phyloP scores from a whole-genome alignment of 2,888 invertebrate genomes.

The Ennomos fuscantarius region DNA sequence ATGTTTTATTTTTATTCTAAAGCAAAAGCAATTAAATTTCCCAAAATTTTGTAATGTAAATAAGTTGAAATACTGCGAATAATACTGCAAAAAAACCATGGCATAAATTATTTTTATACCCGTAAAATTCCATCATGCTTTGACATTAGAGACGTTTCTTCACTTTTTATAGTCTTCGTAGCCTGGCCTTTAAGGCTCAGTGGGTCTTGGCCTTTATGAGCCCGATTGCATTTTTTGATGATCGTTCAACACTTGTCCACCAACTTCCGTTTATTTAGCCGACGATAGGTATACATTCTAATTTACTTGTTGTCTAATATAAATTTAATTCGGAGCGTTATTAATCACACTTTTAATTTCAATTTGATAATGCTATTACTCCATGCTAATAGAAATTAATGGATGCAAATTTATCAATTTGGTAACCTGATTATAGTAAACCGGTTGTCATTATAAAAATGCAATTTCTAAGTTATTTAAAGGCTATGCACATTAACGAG shows the following conservation, averaged over 20 bases:
- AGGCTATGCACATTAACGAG: too few species aligned
- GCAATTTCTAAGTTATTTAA: too few species aligned
- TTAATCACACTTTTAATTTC: constrained; percentile 3
- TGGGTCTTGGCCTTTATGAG: constrained; percentile 2
- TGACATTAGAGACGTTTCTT: background rate
- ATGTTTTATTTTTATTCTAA: too few species aligned
- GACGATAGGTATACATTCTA: background rate
- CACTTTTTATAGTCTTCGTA: constrained; percentile 1
- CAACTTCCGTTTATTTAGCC: constrained; percentile 14
- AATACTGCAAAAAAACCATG: too few species aligned
- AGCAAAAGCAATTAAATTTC: too few species aligned
- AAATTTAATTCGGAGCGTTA: background rate
- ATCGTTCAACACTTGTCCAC: background rate
- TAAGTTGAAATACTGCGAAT: too few species aligned
- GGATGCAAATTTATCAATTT: constrained; percentile 8
- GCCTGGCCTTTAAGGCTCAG: background rate
- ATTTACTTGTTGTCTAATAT: constrained; percentile 10
- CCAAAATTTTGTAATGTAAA: too few species aligned
- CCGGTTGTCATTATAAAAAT: too few species aligned
- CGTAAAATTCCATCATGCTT: too few species aligned
- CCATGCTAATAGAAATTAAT: background rate
- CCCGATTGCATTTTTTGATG: constrained; percentile 9
- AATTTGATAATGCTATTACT: constrained; percentile 6
- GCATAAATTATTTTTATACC: too few species aligned
- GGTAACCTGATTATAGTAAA: background rate